phyloP scores from a whole-genome alignment of 1,140 invertebrate genomes.

The Heliconius congener region DNA sequence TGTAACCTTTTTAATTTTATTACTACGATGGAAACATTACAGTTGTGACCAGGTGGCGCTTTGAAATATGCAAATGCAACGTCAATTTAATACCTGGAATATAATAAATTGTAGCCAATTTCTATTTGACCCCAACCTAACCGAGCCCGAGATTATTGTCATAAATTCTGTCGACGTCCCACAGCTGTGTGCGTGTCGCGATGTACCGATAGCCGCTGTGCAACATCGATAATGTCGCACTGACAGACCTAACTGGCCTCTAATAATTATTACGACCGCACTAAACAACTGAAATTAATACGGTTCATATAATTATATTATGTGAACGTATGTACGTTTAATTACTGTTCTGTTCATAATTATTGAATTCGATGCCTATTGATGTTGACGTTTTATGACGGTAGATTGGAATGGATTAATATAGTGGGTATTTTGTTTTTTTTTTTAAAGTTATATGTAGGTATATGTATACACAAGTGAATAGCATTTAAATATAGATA shows the following conservation, averaged over 20 bases:
- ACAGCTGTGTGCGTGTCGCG: conserved; percentile 30
- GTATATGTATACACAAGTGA: neutral
- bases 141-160: conserved; percentile 65
- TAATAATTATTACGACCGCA: conserved; percentile 1
- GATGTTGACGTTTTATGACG: neutral
- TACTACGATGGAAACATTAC: neutral
- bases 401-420: neutral
- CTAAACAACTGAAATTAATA: conserved; percentile 13
- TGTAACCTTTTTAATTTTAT: neutral
- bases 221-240: conserved; percentile 11
- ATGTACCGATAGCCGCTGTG: conserved; percentile 45
- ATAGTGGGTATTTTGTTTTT: neutral
- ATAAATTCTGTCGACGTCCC: conserved; percentile 56
- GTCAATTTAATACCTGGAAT: conserved; percentile 49
- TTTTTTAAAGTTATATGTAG: neutral
- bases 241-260: conserved; percentile 1
- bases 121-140: conserved; percentile 55
- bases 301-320: neutral
- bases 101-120: conserved; percentile 61
- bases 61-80: conserved; percentile 38
- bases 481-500: neutral
- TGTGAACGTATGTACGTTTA: neutral
- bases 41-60: conserved; percentile 28
- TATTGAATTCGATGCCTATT: neutral
- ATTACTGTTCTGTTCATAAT: neutral